Evolutionary conservation across 2,888 invertebrate genomes (phyloP), one percentile per base, ranked within the genome.

Genomic region (Tenthredo distinguenda): DNA sequence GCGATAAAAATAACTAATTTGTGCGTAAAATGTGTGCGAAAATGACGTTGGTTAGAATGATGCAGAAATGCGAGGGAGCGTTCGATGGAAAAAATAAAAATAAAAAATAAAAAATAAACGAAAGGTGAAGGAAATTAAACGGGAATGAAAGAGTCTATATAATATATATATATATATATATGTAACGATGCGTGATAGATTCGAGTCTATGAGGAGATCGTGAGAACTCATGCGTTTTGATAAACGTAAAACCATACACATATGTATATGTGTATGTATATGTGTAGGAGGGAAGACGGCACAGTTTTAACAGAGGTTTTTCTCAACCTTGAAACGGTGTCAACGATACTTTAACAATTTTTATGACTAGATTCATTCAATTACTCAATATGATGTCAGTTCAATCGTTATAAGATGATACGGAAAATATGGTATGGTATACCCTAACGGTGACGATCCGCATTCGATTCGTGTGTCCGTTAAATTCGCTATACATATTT

Each of bases 301-400:
- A 87, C 81, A 89, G 85, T 87, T 87, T 88, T 88, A 89, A 87
- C 88, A 88, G 85, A 79, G 85, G 87, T 62, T 21, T 68, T 84
- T 76, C 55, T 58, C 86, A 87, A 88, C 85, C 86, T 87, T 87
- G 87, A 88, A 88, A 88, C 87, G 88, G 85, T 85, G 15, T 87
- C 85, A 88, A 88, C 86, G 86, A 88, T 84, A 88, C 86, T 72
- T 86, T 86, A 87, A 87, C 88, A 88, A 87, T 87, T 65, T 65
- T 86, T 88, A 87, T 86, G 87, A 88, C 85, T 77, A 86, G 85
- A 86, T 86, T 86, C 85, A 87, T 65, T 83, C 68, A 37, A 68
- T 68, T 68, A 68, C 68, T 83, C 47, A 12, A 18, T 26, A 26
- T 40, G 12, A 37, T 81, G 40, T 6, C 62, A 62, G 47, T 40